Conservation (phyloP, 2,113 vertebrate species). For the Thinocorus orbignyianus region DNA sequence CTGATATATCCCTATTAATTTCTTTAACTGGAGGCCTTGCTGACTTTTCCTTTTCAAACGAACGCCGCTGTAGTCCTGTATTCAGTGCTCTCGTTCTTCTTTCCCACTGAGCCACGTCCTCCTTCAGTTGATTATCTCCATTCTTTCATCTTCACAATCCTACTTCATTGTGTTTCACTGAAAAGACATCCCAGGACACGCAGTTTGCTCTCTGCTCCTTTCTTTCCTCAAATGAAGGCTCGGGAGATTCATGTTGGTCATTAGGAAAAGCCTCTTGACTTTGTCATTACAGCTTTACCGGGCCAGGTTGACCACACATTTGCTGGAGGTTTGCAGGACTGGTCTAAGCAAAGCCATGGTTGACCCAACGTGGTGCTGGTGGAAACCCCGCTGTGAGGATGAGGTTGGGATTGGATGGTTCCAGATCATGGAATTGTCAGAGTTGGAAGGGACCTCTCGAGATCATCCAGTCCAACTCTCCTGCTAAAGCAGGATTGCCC, state of each 20-base stretch:
- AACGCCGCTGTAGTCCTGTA: neutral
- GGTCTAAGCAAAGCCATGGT: neutral
- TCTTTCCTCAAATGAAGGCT: neutral
- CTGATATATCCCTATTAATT: neutral
- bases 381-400: neutral
- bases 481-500: too few species aligned
- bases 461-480: too few species aligned
- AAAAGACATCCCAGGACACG: neutral
- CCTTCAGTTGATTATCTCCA: neutral
- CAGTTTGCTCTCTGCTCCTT: neutral
- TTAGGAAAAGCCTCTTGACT: neutral
- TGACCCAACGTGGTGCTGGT: neutral
- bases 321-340: neutral
- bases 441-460: too few species aligned
- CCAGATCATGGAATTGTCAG: too few species aligned
- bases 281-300: accelerated
- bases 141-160: neutral
- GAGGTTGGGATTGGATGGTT: neutral
- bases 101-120: neutral
- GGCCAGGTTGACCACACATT: neutral
- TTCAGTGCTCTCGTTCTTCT: neutral
- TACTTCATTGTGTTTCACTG: neutral
- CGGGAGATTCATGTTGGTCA: neutral
- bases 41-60: neutral
- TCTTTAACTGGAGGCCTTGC: neutral